phyloP scores from a whole-genome alignment of 2,113 vertebrate species.

The Passerina amoena region DNA sequence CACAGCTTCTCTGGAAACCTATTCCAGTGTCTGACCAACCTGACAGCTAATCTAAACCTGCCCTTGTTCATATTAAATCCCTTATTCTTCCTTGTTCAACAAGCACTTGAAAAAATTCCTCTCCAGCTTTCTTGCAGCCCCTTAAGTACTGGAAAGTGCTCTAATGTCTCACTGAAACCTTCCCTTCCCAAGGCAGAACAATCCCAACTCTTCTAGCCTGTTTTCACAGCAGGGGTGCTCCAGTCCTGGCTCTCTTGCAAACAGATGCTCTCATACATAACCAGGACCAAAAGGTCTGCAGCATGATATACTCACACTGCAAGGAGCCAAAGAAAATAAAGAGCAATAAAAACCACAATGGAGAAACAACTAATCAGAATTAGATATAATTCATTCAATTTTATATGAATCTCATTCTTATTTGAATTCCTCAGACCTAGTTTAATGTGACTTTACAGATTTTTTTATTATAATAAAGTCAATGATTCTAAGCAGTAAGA shows the following conservation, averaged over 20 bases:
- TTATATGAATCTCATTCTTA: background rate
- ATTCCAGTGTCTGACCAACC: background rate
- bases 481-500: background rate
- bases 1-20: background rate
- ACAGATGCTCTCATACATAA: background rate
- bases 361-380: background rate
- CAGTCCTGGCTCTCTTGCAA: background rate
- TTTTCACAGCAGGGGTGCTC: background rate
- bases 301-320: background rate
- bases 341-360: background rate
- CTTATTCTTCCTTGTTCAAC: background rate
- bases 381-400: background rate
- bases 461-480: background rate
- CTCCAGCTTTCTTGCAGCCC: background rate
- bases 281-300: background rate
- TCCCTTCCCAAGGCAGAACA: background rate
- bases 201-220: background rate
- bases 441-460: background rate
- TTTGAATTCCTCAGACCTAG: background rate
- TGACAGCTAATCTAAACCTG: background rate
- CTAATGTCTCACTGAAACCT: background rate
- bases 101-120: background rate
- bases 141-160: background rate
- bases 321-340: background rate
- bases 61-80: background rate